phyloP scores from a whole-genome alignment of 2,888 invertebrate genomes.

The Drosophila austrosaltans region DNA sequence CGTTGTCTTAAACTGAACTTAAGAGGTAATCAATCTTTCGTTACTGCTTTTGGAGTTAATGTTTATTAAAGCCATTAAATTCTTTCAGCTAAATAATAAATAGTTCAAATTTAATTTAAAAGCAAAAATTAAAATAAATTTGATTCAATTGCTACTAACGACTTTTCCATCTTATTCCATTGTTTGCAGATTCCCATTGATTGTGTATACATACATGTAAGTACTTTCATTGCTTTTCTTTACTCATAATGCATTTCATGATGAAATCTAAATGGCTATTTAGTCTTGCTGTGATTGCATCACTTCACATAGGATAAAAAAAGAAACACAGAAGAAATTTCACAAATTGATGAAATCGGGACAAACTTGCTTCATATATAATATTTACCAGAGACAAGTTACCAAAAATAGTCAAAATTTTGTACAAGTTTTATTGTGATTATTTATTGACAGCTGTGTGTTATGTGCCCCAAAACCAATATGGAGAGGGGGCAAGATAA shows the following conservation, averaged over 20 bases:
- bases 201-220: too few relatives aligned
- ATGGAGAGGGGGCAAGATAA: slow-evolving; percentile 21
- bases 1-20: too few relatives aligned
- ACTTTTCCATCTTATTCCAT: too few relatives aligned
- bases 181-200: too few relatives aligned
- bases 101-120: too few relatives aligned
- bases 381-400: slow-evolving; percentile 71
- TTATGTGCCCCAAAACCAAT: slow-evolving; percentile 57
- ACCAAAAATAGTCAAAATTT: slow-evolving; percentile 69
- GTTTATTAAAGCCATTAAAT: too few relatives aligned
- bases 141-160: too few relatives aligned
- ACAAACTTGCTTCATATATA: slow-evolving; percentile 15
- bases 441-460: slow-evolving; percentile 76
- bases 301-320: slow-evolving; percentile 34
- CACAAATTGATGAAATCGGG: slow-evolving; percentile 70
- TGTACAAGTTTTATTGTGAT: slow-evolving; percentile 69
- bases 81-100: too few relatives aligned
- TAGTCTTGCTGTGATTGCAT: slow-evolving; percentile 55
- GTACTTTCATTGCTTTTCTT: too few relatives aligned
- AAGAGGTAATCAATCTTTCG: too few relatives aligned
- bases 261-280: slow-evolving; percentile 38
- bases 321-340: slow-evolving; percentile 49
- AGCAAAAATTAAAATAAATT: too few relatives aligned
- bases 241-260: background rate
- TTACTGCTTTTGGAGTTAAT: too few relatives aligned